phyloP scores from a whole-genome alignment of 2,888 invertebrate species.

The Eupeodes latifasciatus region DNA sequence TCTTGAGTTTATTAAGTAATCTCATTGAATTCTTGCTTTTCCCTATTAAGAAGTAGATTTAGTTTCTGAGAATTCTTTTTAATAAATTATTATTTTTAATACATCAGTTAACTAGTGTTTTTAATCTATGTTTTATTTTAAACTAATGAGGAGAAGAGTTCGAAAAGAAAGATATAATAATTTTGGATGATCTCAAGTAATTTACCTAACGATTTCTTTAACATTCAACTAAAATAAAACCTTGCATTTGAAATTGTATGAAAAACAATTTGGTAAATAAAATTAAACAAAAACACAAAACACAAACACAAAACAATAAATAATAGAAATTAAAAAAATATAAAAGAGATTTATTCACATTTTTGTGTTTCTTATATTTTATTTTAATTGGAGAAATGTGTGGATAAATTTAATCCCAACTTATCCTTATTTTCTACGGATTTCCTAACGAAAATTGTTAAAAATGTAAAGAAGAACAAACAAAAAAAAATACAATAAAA shows the following conservation, averaged over 20 bases:
- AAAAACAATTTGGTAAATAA: not conserved
- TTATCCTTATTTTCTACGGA: constrained; percentile 53
- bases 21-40: no score
- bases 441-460: constrained; percentile 61
- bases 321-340: not conserved
- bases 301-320: not conserved
- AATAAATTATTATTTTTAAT: no score
- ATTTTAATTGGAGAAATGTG: constrained; percentile 61
- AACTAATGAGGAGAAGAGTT: constrained; percentile 11
- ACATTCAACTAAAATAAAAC: not conserved
- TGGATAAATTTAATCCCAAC: constrained; percentile 45
- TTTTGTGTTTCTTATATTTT: constrained; percentile 6
- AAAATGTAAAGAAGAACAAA: not conserved
- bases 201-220: not conserved
- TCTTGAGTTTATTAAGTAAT: no score
- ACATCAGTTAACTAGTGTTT: no score
- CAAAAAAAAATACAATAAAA: constrained; percentile 15
- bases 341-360: not conserved
- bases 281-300: not conserved
- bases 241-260: constrained; percentile 12
- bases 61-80: no score
- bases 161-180: not conserved
- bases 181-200: constrained; percentile 1
- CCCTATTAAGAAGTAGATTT: no score
- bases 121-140: not conserved